Evolutionary conservation across 2,888 invertebrate genomes (phyloP), one percentile per base, ranked within the genome.

Genomic region (Heliconius aoede): DNA sequence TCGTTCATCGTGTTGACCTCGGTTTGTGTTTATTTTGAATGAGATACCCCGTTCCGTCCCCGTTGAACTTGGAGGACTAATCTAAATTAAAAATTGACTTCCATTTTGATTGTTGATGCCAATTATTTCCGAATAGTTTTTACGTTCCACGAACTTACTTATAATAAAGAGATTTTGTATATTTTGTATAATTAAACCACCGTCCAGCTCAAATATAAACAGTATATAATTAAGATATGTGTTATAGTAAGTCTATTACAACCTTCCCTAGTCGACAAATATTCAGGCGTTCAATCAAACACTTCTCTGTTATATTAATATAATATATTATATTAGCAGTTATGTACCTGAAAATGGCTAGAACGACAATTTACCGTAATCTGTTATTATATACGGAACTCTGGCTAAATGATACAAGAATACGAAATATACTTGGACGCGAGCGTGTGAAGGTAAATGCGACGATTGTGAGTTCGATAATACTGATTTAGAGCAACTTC

Each of bases 1-100:
- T 81, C 83, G 84, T 85, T 81, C 46, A 79, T 80, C 79, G 78
- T 77, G 80, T 77, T 78, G 78, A 76, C 80, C 79, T 81, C 73
- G 69, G 62, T 77, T 80, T 21, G 55, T 68, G 36, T 46, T 69
- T 26, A 18, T 72, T n/a, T 9, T 32, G 61, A 69, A 40, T 62
- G 28, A n/a, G 55, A 51, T 68, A 55, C 30, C 46, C 18, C 13
- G 24, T 55, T 55, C 15, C 9, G n/a, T n/a, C n/a, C n/a, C n/a
- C n/a, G 24, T n/a, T 69, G 13, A 69, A n/a, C 5, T 55, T 55
- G 13, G 13, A 55, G 30, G n/a, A n/a, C 24, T 40, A 64, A 64
- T 36, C 36, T n/a, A 13, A 24, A 46, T 46, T 13, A 13, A n/a
- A 13, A 4, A 1, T 58, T 24, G n/a, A 13, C 24, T 11, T 58